Base-by-base conservation (phyloP, 2,797 vertebrate species). In the Amblyopsis hoosieri region DNA sequence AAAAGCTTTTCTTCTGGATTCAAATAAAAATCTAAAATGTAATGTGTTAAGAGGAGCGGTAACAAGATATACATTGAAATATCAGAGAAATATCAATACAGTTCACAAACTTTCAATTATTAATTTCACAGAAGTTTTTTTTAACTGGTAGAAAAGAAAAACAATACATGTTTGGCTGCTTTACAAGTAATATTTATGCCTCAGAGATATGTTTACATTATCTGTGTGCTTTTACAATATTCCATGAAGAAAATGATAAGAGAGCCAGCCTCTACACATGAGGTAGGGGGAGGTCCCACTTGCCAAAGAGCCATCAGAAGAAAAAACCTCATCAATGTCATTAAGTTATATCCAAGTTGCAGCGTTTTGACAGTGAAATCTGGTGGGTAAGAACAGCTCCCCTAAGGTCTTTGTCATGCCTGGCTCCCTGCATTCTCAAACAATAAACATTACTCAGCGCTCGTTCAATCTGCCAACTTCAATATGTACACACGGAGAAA, bases 11-110 rank as follows among this genome's bases (percentile, higher is more conserved):
- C 71, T 73, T 84, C 84, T 80, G 47, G 72, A 83, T 76, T 85
- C 31, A 72, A 85, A 67, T 83, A 77, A 86, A 89, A 88, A 85
- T 85, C 84, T 81, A 89, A 87, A 89, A 86, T 85, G 80, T 73
- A 76, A 86, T 3, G 71, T 87, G 79, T 89, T 80, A 81, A 88
- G 84, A 93, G 89, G 91, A 91, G 87, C 86, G 86, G 82, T 85
- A 87, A 91, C 91, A 91, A 90, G 87, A 89, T 92, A 84, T 60
- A 92, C 90, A 93, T 85, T 79, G 84, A 90, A 92, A 90, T 90
- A 89, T 90, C 85, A 89, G 92, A 92, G 88, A 91, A 93, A 93
- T 93, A 94, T 91, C 91, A 91, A 92, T 92, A 94, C 92, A 90
- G 83, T 91, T 92, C 92, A 93, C 92, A 93, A 90, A 92, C 85